phyloP scores from a whole-genome alignment of 2,797 vertebrate genomes.

The Tapera naevia region DNA sequence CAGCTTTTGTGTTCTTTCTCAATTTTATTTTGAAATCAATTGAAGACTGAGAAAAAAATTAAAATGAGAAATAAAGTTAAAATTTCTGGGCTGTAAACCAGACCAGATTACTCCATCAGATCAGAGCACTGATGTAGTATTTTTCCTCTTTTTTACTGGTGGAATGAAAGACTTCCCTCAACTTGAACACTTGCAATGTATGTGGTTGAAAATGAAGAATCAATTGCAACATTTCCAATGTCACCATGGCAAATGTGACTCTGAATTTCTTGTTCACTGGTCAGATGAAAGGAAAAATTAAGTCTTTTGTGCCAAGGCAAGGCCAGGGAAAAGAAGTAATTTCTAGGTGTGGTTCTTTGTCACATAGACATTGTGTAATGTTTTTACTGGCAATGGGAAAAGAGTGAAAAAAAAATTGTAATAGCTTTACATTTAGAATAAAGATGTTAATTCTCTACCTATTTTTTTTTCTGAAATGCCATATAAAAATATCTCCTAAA shows the following conservation, averaged over 20 bases:
- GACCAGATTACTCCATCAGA: neutral
- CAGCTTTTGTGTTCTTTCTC: neutral
- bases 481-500: neutral
- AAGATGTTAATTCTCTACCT: neutral
- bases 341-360: neutral
- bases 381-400: neutral
- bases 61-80: neutral
- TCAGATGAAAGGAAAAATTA: neutral
- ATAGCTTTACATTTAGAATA: neutral
- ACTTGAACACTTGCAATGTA: neutral
- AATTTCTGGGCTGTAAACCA: neutral
- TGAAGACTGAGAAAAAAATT: neutral
- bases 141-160: neutral
- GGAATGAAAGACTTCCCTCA: neutral
- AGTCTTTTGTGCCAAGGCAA: neutral
- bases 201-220: neutral
- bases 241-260: neutral
- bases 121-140: neutral
- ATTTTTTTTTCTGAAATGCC: neutral
- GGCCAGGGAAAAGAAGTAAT: neutral
- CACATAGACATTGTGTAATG: neutral
- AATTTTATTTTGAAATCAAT: neutral
- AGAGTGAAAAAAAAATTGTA: neutral
- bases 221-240: neutral
- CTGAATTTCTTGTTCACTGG: neutral